Conservation (phyloP, 2,888 invertebrate species). For the Spisula solida region DNA sequence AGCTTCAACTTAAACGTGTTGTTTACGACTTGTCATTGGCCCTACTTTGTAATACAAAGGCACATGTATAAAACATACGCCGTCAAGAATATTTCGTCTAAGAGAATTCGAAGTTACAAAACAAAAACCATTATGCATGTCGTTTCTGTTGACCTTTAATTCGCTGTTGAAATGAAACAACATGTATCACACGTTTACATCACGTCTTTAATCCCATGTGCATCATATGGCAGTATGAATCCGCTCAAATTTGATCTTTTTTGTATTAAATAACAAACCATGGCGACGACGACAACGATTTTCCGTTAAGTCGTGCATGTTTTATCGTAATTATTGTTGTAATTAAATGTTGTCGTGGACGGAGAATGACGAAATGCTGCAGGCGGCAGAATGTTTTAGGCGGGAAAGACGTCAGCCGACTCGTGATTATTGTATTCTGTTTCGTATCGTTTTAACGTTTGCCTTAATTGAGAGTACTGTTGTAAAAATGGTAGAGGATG, state of each 20-base stretch:
- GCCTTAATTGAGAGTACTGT: slow-evolving; percentile 4
- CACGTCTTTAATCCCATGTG: not conserved
- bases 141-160: too few species aligned
- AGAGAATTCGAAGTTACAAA: not conserved
- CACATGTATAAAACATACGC: not conserved
- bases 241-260: not conserved
- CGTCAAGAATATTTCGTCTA: not conserved
- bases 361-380: not conserved
- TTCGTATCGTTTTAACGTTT: slow-evolving; percentile 5
- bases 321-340: not conserved
- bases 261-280: not conserved
- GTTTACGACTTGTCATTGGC: not conserved
- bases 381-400: not conserved
- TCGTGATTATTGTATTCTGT: slow-evolving; percentile 10
- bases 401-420: slow-evolving; percentile 10
- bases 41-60: not conserved
- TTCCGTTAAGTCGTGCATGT: not conserved
- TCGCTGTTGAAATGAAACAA: not conserved
- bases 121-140: not conserved
- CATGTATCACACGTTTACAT: not conserved
- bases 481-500: slow-evolving; percentile 6
- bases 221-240: not conserved
- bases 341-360: slow-evolving; percentile 8
- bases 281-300: slow-evolving; percentile 3
- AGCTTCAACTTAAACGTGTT: not conserved